A percentile compares a stretch with the other conserved stretches of the same genome.
Evolutionary conservation across 2,113 vertebrate genomes (phyloP).

Genomic region (Budorcas taxicolor): DNA sequence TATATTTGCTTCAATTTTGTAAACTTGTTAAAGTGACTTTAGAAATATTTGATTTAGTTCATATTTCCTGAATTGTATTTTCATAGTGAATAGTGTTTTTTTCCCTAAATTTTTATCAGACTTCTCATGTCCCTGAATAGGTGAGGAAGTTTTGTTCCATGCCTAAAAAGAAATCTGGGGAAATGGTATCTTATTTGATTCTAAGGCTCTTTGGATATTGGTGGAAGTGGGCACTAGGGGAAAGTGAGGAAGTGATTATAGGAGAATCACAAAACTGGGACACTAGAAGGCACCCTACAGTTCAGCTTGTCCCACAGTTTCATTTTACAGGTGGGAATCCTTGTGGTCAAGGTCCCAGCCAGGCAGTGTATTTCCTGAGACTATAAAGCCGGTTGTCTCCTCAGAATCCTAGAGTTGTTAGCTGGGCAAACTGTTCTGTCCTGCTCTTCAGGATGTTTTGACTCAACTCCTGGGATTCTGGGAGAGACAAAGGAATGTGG

Average conservation of each 20-base stretch:
- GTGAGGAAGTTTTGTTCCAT: slow-evolving; percentile 11
- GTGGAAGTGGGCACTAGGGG: background rate
- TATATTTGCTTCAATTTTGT: slow-evolving; percentile 62
- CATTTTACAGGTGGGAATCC: background rate
- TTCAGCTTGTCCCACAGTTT: background rate
- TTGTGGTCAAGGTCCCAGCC: background rate
- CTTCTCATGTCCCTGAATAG: slow-evolving; percentile 25
- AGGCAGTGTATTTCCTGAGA: background rate
- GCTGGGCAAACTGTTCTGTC: background rate
- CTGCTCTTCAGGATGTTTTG: background rate
- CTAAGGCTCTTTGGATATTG: background rate
- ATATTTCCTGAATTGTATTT: slow-evolving; percentile 55
- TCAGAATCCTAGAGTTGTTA: background rate
- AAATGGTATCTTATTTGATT: slow-evolving; percentile 25
- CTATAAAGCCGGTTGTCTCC: background rate
- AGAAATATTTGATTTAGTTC: slow-evolving; percentile 65
- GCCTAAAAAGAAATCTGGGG: slow-evolving; percentile 15
- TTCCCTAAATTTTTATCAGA: background rate
- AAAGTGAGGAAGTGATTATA: background rate
- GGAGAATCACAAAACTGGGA: background rate
- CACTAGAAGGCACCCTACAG: background rate
- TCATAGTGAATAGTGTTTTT: background rate
- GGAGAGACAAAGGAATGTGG: background rate
- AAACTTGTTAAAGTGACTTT: slow-evolving; percentile 41
- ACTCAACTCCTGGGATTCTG: background rate